These are phyloP conservation scores for Drosophila merina DNA, from an alignment of 2,888 invertebrate species.

Conservation along the genomic window DNA sequence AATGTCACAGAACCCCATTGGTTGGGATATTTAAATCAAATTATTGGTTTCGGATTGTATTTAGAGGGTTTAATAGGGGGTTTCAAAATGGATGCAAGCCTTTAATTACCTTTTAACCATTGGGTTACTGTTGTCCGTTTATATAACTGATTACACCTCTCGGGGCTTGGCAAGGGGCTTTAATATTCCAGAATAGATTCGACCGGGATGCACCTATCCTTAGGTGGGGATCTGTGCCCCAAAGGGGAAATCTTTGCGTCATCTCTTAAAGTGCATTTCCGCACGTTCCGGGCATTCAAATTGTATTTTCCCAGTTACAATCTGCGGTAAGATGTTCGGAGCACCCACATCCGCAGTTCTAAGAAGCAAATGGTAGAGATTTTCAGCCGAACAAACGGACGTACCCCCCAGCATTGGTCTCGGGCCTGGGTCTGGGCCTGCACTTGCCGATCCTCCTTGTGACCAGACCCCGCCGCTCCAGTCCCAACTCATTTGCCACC, in stretches of 20 bases:
- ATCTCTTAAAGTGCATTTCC: constrained; percentile 70
- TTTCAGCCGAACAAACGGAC: constrained; percentile 60
- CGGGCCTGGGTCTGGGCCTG: constrained; percentile 7
- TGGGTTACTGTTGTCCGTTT: no score
- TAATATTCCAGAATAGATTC: background rate
- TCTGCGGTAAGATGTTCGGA: constrained; percentile 40
- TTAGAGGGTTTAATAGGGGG: no score
- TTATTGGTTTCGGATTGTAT: no score
- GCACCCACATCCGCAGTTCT: constrained; percentile 78
- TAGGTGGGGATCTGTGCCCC: constrained; percentile 20
- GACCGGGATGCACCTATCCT: constrained; percentile 17
- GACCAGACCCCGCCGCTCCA: constrained; percentile 12
- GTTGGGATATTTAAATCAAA: no score
- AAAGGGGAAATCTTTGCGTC: constrained; percentile 38
- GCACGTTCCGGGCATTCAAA: constrained; percentile 68
- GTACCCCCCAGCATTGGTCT: constrained; percentile 15
- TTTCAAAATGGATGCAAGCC: no score
- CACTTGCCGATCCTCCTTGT: constrained; percentile 5
- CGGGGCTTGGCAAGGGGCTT: background rate
- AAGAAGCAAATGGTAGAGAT: constrained; percentile 74
- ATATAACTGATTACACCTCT: no score
- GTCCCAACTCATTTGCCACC: constrained; percentile 37
- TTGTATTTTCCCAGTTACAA: constrained; percentile 53
- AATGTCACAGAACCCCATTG: no score
- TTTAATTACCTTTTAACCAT: no score